Percentiles rank a stretch among this genome's conserved stretches.
These are phyloP conservation scores for Amblyornis subalaris DNA, from an alignment of 2,113 vertebrate species.

Conservation along the genomic window DNA sequence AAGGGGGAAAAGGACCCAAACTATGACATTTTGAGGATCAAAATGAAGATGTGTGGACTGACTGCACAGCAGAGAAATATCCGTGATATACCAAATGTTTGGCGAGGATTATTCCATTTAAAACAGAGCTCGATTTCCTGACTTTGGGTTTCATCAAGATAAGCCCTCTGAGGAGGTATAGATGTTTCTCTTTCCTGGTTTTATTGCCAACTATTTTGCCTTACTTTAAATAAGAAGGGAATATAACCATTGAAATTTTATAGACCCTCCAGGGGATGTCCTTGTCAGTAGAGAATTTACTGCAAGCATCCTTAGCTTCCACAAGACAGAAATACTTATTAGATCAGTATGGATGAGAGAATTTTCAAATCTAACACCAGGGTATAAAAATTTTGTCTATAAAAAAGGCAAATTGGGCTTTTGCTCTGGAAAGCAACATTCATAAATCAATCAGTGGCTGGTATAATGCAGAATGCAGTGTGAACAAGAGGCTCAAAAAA, in stretches of 20 bases:
- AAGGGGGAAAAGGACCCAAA: neutral
- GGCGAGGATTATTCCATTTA: neutral
- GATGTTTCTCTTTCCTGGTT: neutral
- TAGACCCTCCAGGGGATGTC: neutral
- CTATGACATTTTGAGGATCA: neutral
- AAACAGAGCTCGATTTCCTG: neutral
- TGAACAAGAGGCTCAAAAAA: neutral
- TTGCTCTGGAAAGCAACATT: neutral
- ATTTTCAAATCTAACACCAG: conserved; percentile 16
- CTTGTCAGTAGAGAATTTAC: neutral
- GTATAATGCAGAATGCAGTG: neutral
- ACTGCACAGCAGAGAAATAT: neutral
- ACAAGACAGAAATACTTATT: neutral
- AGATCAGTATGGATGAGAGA: neutral
- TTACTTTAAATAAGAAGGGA: neutral
- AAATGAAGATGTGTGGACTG: neutral
- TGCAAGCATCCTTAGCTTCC: neutral
- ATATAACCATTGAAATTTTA: neutral
- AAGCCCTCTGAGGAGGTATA: neutral
- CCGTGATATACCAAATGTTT: neutral
- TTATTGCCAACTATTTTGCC: neutral
- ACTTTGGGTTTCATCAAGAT: neutral
- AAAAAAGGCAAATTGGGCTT: neutral
- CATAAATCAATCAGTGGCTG: neutral
- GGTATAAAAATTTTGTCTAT: neutral